A percentile compares a stretch with the other conserved stretches of the same genome.
Conservation (phyloP, 2,797 vertebrate genomes). For the Tenualosa ilisha region DNA sequence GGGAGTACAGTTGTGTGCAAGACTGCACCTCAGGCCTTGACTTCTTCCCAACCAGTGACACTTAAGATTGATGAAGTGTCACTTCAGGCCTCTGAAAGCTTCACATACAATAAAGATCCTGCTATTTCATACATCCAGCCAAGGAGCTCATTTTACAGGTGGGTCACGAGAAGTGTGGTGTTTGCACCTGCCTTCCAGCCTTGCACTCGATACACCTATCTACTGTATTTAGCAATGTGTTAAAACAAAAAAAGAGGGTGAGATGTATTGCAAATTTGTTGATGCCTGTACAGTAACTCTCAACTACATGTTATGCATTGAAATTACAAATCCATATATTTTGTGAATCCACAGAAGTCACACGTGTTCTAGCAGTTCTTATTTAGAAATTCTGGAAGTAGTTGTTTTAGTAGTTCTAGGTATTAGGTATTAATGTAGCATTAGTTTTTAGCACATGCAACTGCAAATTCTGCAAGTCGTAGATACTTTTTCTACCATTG, state of each 20-base stretch:
- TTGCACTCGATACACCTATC: neutral
- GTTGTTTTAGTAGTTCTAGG: too few species aligned
- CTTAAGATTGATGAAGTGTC: slow-evolving; percentile 84
- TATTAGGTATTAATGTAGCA: too few species aligned
- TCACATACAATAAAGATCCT: slow-evolving; percentile 89
- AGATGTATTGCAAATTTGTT: neutral
- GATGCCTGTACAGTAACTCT: too few species aligned
- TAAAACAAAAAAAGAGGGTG: neutral
- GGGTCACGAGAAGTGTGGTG: slow-evolving; percentile 27
- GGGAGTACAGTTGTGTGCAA: slow-evolving; percentile 80
- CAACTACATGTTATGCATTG: too few species aligned
- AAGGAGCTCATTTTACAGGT: slow-evolving; percentile 93
- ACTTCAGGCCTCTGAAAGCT: slow-evolving; percentile 66
- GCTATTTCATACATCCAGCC: slow-evolving; percentile 87
- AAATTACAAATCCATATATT: too few species aligned
- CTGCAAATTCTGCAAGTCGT: too few species aligned
- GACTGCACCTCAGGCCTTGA: slow-evolving; percentile 77
- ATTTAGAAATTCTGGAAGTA: too few species aligned
- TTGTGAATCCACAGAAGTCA: too few species aligned
- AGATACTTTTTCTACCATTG: too few species aligned
- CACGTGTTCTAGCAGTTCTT: too few species aligned
- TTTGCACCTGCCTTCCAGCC: neutral
- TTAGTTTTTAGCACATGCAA: too few species aligned
- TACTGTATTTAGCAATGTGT: neutral
- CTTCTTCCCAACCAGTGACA: slow-evolving; percentile 75